Evolutionary conservation across 2,888 invertebrate genomes (phyloP).

Genomic region (Cerastis rubricosa): DNA sequence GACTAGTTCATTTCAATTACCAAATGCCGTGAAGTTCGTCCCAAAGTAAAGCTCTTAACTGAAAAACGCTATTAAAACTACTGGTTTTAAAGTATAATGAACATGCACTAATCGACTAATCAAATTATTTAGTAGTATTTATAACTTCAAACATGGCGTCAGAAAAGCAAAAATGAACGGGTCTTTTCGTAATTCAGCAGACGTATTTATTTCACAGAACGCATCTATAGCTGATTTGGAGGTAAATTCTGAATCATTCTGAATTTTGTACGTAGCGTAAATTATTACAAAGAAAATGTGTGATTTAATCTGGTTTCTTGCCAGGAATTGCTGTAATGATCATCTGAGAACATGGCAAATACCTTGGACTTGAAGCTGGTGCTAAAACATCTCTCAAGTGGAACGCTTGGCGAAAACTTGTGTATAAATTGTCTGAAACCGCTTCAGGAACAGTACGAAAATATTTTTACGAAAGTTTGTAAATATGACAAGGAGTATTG

Average conservation of each 20-base stretch:
- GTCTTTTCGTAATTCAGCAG: conserved; percentile 40
- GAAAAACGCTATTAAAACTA: neutral
- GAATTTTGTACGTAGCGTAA: conserved; percentile 40
- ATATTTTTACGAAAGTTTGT: conserved; percentile 82
- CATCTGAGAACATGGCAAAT: conserved; percentile 73
- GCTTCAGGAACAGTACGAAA: conserved; percentile 76
- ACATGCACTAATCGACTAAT: conserved; percentile 42
- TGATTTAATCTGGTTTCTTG: conserved; percentile 46
- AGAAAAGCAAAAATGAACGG: conserved; percentile 67
- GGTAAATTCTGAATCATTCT: conserved; percentile 76
- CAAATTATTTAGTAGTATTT: neutral
- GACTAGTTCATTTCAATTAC: neutral
- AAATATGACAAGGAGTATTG: conserved; percentile 81
- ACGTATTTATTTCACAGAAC: conserved; percentile 62
- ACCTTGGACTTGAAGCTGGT: conserved; percentile 77
- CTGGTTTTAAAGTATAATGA: neutral
- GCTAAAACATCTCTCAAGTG: conserved; percentile 82
- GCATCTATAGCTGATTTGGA: conserved; percentile 70
- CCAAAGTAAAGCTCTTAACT: neutral
- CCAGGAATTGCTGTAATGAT: conserved; percentile 50
- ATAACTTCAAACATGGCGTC: conserved; percentile 52
- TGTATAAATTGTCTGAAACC: conserved; percentile 83
- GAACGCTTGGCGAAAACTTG: conserved; percentile 78
- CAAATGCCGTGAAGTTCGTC: neutral
- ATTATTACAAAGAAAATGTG: conserved; percentile 40